Percentiles rank a stretch among this genome's conserved stretches.
Conservation (phyloP, 2,888 invertebrate genomes). For the Diaphora mendica region DNA sequence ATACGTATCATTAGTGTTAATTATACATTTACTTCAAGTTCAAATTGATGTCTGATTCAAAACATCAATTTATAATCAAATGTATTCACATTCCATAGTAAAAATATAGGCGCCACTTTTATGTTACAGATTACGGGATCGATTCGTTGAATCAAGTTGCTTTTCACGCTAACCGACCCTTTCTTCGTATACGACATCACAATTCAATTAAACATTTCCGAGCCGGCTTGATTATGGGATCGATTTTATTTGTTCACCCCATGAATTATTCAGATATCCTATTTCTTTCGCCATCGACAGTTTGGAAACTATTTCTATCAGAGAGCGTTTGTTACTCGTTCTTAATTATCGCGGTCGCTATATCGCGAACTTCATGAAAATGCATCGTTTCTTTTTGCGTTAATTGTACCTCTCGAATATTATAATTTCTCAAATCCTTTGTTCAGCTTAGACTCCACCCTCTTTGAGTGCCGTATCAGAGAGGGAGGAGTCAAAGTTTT, state of each 20-base stretch:
- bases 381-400: not conserved
- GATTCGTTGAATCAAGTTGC: conserved; percentile 40
- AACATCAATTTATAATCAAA: not conserved
- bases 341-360: not conserved
- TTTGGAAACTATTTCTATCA: conserved; percentile 39
- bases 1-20: not conserved
- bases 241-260: conserved; percentile 64
- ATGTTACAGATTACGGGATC: conserved; percentile 25
- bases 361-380: not conserved
- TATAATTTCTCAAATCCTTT: not conserved
- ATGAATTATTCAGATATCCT: conserved; percentile 70
- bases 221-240: conserved; percentile 65
- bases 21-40: not conserved
- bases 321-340: conserved; percentile 18
- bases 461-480: not conserved
- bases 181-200: conserved; percentile 67
- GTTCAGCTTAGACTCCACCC: not conserved
- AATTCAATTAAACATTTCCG: conserved; percentile 71
- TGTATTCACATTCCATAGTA: not conserved
- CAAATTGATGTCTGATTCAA: not conserved
- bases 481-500: not conserved
- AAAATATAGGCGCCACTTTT: conserved; percentile 4
- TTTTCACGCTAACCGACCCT: conserved; percentile 63
- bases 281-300: conserved; percentile 55
- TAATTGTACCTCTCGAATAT: not conserved